Evolutionary conservation across 2,797 vertebrate species (phyloP).

Genomic region (Merluccius polli): DNA sequence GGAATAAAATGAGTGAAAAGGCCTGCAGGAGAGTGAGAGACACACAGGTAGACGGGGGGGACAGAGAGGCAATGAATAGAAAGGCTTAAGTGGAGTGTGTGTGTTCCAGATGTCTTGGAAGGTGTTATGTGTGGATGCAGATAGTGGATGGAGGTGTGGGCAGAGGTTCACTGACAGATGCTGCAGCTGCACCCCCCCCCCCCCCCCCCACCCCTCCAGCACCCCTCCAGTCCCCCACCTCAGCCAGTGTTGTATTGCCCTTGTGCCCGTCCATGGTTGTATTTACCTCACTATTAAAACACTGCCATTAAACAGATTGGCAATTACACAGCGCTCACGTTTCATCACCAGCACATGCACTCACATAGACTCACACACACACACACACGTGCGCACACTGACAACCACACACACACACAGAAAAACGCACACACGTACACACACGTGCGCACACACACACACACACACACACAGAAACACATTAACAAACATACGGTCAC

Average conservation of each 20-base stretch:
- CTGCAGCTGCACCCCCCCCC: constrained; percentile 6
- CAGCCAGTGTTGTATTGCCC: constrained; percentile 32
- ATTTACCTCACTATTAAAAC: constrained; percentile 58
- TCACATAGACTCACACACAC: background rate
- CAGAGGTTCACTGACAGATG: constrained; percentile 34
- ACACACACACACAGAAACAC: background rate
- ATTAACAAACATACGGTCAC: background rate
- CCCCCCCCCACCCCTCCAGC: background rate
- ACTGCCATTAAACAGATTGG: constrained; percentile 61
- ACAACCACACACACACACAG: background rate
- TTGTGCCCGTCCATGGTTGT: constrained; percentile 42
- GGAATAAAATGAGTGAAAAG: constrained; percentile 7
- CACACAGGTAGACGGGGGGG: no score
- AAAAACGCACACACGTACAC: background rate
- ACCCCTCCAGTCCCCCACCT: constrained; percentile 24
- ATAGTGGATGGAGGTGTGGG: constrained; percentile 16
- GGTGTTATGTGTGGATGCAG: constrained; percentile 14
- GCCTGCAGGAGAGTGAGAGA: no score
- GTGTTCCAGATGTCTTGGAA: constrained; percentile 19
- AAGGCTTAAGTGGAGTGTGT: constrained; percentile 17
- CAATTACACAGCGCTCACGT: constrained; percentile 43
- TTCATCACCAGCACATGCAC: background rate
- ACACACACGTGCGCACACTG: no score
- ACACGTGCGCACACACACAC: background rate
- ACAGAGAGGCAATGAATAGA: background rate